Evolutionary conservation across 1,140 invertebrate genomes (phyloP), one percentile per base, ranked within the genome.

Genomic region (Adoxophyes honmai): DNA sequence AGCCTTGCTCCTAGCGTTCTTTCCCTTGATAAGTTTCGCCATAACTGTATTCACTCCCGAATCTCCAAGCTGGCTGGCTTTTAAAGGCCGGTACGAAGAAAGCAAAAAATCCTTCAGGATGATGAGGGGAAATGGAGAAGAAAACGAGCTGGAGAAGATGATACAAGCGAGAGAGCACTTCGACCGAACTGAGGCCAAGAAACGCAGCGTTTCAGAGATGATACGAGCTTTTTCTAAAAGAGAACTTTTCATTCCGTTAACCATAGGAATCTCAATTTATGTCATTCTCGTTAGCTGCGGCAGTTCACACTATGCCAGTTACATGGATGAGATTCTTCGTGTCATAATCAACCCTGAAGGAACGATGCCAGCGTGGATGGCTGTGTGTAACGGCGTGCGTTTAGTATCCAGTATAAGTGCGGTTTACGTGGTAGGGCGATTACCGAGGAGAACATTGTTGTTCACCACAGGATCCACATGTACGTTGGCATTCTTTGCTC

Each of bases 321-420:
- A 94, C 66, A 90, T 92, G 0, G 91, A 93, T 0, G 74, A 83
- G 1, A 91, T 91, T 62, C 86, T 89, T 75, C 68, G 80, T 35
- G 68, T 89, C 4, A 72, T 88, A 5, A 53, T 90, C 4, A 84
- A 74, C 1, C 69, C 73, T 4, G 62, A 88, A 0, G 39, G 71
- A 18, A 65, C 93, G 61, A 88, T 89, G 8, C 90, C 91, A 55
- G 93, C 11, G 73, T 93, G 7, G 75, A 94, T 48, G 94, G 93
- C 59, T 66, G 82, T 5, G 89, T 93, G n/a, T 89, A 93, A 57
- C 73, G 94, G 2, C 13, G 91, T 1, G 85, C 69, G 84, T 83
- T 90, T 61, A 16, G 89, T 66, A 8, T 91, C 14, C 69, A 91
- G 79, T 56, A 56, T 65, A 5, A 3, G 76, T 0, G 78, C 77